Conservation (phyloP, 2,113 vertebrate species). For the Myodes glareolus region DNA sequence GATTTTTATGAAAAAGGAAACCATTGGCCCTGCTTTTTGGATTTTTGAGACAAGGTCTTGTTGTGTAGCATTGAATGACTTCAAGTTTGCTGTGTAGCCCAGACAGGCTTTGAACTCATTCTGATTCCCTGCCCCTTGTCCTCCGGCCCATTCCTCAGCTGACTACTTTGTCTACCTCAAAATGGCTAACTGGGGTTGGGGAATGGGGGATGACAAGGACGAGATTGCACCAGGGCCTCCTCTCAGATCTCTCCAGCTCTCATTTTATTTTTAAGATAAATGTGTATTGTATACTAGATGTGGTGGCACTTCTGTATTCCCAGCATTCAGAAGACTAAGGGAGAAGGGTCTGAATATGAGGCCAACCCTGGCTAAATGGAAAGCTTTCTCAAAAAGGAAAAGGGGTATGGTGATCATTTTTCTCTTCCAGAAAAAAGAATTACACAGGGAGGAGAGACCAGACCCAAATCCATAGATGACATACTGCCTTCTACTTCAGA, state of each 20-base stretch:
- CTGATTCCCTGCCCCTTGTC: no score
- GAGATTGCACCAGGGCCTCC: background rate
- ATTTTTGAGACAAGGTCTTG: background rate
- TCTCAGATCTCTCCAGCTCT: background rate
- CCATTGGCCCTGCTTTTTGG: background rate
- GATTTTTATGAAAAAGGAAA: background rate
- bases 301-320: background rate
- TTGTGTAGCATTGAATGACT: background rate
- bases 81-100: background rate
- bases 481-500: background rate
- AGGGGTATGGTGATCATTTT: background rate
- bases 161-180: background rate
- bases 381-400: background rate
- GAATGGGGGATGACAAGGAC: background rate
- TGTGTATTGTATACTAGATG: background rate
- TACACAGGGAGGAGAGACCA: background rate
- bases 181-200: background rate
- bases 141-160: background rate
- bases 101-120: background rate
- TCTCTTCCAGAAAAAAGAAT: background rate
- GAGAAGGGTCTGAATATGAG: background rate
- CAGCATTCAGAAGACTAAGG: background rate
- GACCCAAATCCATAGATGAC: background rate
- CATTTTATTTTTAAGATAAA: background rate
- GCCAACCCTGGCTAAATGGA: background rate